Evolutionary conservation across 2,888 invertebrate species (phyloP), one percentile per base, ranked within the genome.

Genomic region (Vannuccia rotundouncinata): DNA sequence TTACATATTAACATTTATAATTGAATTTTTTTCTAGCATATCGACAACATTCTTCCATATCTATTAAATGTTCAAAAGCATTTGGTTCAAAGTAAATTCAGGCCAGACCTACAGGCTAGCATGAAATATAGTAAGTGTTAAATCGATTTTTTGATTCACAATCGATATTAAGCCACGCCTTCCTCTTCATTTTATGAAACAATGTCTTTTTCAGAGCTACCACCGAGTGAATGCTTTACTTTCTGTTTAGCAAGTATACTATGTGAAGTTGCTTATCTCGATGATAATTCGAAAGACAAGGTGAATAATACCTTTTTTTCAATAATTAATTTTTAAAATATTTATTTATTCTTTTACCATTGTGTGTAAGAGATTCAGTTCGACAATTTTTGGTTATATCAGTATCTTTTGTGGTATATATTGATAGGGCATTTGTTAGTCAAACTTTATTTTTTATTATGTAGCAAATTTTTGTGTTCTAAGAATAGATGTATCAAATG

Each of bases 1-100:
- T 13, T 45, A 45, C 45, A 13, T 13, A 17, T 45, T 13, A 13
- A 45, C 45, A 45, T 45, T 13, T 45, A n/a, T n/a, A n/a, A n/a
- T n/a, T n/a, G n/a, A n/a, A n/a, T n/a, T n/a, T 13, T 17, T 45
- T 17, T 45, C 17, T 17, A 45, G 45, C 45, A 45, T 17, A 45
- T 45, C 45, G 45, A 45, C 45, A 45, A 45, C 10, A 77, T 77
- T 25, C 25, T 77, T 17, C 77, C 77, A 25, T 77, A 45, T 77
- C 31, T 77, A 25, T 45, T 77, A 45, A 31, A 45, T 77, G 77
- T 77, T 31, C 77, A 77, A 25, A 77, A 77, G 28, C 31, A 77
- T 77, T 10, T 77, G 1, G 45, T 77, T 45, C 31, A 77, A 27
- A 77, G 77, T 45, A 77, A 77, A 77, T 45, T 45, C 45, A 45